Evolutionary conservation across 1,140 invertebrate species (phyloP), one percentile per base, ranked within the genome.

Genomic region (Paramacrobiotus metropolitanus): DNA sequence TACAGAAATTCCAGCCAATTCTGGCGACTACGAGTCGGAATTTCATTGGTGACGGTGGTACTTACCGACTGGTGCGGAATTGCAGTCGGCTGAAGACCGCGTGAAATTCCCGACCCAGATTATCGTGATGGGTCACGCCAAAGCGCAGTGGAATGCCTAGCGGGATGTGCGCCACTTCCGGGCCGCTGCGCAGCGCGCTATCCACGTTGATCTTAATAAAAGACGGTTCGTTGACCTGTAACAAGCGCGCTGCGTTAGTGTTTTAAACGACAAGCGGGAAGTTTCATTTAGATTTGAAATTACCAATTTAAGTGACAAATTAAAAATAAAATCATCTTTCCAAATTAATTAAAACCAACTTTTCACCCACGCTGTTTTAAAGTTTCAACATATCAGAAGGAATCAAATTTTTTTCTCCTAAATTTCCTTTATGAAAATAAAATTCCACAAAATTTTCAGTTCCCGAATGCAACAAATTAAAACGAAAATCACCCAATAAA

Each of bases 171-270:
- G 64, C 62, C 2, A 75, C 59, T 4, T 24, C 24, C 15, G 9
- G 4, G 9, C 28, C 48, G 15, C 48, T 21, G 67, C 64, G 44
- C 67, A 65, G 48, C 63, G 59, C 30, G 64, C 63, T 30, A 71
- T 67, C 63, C 60, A 70, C 65, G 65, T 74, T 73, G 21, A 76
- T 66, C 74, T 76, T 76, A 60, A 77, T 61, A 63, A 75, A 77
- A 4, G 70, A 70, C 2, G 75, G 69, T 60, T 73, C 66, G 63
- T 76, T 73, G 44, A 77, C 72, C 75, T 77, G 63, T 30, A 66
- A 64, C 44, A 30, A 44, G 9, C 34, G n/a, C 34, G 9, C n/a
- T 9, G 34, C n/a, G n/a, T 40, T 40, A 40, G 34, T 40, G n/a
- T n/a, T n/a, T 9, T 9, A 40, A 40, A n/a, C n/a, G n/a, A 40